phyloP scores from a whole-genome alignment of 2,797 vertebrate species.

The Hapalemur alaotrensis region DNA sequence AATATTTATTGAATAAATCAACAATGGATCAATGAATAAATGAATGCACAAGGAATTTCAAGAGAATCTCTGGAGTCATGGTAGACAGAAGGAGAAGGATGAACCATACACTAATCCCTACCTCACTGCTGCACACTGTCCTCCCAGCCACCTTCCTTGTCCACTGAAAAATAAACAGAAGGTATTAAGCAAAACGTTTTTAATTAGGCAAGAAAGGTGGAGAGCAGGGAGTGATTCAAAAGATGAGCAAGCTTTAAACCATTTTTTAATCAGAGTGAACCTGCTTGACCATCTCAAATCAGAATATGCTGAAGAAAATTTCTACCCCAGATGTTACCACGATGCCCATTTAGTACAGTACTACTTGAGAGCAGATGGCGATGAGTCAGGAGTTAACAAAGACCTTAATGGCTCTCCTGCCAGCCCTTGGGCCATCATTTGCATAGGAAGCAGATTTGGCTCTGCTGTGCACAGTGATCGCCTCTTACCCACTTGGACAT shows the following conservation, averaged over 20 bases:
- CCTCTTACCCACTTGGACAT: conserved; percentile 69
- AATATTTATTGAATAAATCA: conserved; percentile 17
- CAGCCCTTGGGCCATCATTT: conserved; percentile 68
- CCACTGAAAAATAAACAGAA: conserved; percentile 29
- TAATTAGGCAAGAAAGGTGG: background rate
- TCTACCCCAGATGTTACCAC: conserved; percentile 73
- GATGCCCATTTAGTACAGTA: conserved; percentile 67
- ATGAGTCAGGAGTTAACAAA: conserved; percentile 80
- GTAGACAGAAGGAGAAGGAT: background rate
- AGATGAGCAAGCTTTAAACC: conserved; percentile 7
- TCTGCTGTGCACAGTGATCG: conserved; percentile 58
- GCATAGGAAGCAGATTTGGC: conserved; percentile 74
- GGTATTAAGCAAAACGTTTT: background rate
- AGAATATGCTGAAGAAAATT: conserved; percentile 72
- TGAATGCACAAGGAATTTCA: background rate
- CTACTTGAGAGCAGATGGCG: conserved; percentile 77
- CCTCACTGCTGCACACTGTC: background rate
- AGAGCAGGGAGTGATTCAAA: background rate
- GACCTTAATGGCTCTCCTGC: conserved; percentile 76
- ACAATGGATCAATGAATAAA: background rate
- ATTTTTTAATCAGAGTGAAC: conserved; percentile 58
- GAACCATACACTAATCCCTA: background rate
- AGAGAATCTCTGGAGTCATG: background rate
- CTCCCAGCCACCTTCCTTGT: background rate
- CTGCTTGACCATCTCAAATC: conserved; percentile 60